Evolutionary conservation across 92 coral and sea anemone species (phyloP).

Genomic region (Diadumene lineata): DNA sequence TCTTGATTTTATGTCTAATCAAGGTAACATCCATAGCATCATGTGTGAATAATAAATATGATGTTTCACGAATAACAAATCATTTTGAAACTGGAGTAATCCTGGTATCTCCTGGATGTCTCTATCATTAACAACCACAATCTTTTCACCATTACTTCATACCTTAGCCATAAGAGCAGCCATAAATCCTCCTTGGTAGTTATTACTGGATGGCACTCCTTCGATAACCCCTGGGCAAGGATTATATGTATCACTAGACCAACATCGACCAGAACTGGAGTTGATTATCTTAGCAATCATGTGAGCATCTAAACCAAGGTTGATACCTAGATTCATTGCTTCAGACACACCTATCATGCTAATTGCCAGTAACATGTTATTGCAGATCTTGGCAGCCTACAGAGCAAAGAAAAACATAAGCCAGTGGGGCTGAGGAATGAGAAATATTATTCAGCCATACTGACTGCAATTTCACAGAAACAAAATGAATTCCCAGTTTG

Average conservation of each 20-base stretch:
- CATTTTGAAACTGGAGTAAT: no score
- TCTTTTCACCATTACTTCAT: not conserved
- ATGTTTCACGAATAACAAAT: no score
- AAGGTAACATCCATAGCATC: no score
- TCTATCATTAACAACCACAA: no score
- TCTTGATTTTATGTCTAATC: no score
- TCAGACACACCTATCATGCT: conserved; percentile 97
- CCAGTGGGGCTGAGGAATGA: no score
- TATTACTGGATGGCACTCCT: conserved; percentile 91
- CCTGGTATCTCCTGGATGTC: no score
- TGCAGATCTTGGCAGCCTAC: conserved; percentile 96
- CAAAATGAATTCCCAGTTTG: no score
- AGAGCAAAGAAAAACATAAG: not conserved
- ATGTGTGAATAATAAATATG: no score
- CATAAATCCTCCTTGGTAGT: conserved; percentile 96
- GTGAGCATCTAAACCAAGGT: conserved; percentile 90
- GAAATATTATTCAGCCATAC: no score
- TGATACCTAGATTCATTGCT: conserved; percentile 91
- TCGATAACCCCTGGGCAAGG: conserved; percentile 96
- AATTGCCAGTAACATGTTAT: conserved; percentile 88
- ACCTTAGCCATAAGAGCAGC: conserved; percentile 96
- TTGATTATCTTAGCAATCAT: conserved; percentile 90
- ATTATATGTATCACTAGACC: conserved; percentile 95
- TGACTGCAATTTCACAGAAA: no score
- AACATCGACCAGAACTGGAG: conserved; percentile 93